phyloP scores from a whole-genome alignment of 2,888 invertebrate species.

The Ormyrus rosae region DNA sequence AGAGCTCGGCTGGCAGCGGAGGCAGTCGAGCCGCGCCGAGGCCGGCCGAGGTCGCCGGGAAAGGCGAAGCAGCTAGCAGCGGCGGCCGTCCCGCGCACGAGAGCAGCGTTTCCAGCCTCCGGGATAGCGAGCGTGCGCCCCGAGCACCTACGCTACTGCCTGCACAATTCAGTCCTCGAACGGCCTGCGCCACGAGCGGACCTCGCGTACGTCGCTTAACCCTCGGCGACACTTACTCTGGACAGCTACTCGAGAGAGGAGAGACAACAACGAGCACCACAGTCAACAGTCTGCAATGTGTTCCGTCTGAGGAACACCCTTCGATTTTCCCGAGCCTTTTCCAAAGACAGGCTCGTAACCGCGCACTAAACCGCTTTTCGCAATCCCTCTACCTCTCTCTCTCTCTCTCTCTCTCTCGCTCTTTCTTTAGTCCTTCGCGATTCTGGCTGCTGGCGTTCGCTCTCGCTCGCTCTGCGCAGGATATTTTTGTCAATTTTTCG shows the following conservation, averaged over 20 bases:
- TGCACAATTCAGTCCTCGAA: conserved; percentile 30
- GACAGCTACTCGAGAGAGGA: background rate
- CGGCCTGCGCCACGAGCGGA: conserved; percentile 43
- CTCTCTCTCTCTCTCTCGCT: conserved; percentile 8
- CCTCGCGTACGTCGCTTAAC: conserved; percentile 17
- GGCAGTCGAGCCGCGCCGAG: background rate
- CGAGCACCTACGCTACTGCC: background rate
- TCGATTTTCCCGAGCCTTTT: background rate
- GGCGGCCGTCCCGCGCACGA: background rate
- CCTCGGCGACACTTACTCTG: background rate
- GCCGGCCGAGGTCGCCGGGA: conserved; percentile 24
- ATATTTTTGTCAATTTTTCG: conserved; percentile 21
- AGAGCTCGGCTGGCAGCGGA: background rate
- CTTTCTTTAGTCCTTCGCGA: background rate
- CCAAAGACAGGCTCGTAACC: background rate
- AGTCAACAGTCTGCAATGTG: background rate
- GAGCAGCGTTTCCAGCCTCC: conserved; percentile 44
- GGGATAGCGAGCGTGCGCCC: conserved; percentile 22
- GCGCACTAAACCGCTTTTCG: conserved; percentile 13
- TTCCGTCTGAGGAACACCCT: background rate
- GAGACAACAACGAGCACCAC: background rate
- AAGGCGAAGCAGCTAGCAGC: background rate
- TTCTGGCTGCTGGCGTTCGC: too few species aligned
- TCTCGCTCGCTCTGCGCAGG: background rate
- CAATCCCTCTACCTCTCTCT: conserved; percentile 15